Percentiles rank a stretch among this genome's conserved stretches.
Evolutionary conservation across 2,797 vertebrate genomes (phyloP).

Genomic region (Steatocranus sp.): DNA sequence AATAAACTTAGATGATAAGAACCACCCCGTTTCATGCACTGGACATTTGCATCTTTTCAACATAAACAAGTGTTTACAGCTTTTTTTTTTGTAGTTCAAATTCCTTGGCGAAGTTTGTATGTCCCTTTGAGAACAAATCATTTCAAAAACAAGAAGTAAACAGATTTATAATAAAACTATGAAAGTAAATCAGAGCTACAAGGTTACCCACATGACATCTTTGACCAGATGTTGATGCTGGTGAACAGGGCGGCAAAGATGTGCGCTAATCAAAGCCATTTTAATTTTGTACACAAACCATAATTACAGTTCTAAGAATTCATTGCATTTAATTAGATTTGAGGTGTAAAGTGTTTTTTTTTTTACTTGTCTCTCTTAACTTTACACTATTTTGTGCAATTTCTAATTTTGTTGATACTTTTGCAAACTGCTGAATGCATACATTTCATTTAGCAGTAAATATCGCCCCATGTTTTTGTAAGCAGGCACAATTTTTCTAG

Average conservation of each 20-base stretch:
- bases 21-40: not conserved
- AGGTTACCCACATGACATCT: slow-evolving; percentile 6
- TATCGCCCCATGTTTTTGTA: not conserved
- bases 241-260: not conserved
- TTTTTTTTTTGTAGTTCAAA: not conserved
- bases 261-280: not conserved
- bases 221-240: slow-evolving; percentile 4
- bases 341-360: not conserved
- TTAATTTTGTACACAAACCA: not conserved
- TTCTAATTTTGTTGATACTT: not conserved
- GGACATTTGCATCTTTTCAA: not conserved
- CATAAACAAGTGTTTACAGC: not conserved
- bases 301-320: not conserved
- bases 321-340: not conserved
- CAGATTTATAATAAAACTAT: slow-evolving; percentile 20
- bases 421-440: not conserved
- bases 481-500: not conserved
- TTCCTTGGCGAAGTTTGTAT: not conserved
- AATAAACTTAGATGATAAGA: not conserved
- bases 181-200: slow-evolving; percentile 1
- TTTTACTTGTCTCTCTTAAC: not conserved
- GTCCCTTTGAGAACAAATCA: not conserved
- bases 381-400: not conserved
- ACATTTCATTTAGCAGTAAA: not conserved
- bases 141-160: slow-evolving; percentile 13